Evolutionary conservation across 2,113 vertebrate genomes (phyloP), one percentile per base, ranked within the genome.

Genomic region (Alces alces): DNA sequence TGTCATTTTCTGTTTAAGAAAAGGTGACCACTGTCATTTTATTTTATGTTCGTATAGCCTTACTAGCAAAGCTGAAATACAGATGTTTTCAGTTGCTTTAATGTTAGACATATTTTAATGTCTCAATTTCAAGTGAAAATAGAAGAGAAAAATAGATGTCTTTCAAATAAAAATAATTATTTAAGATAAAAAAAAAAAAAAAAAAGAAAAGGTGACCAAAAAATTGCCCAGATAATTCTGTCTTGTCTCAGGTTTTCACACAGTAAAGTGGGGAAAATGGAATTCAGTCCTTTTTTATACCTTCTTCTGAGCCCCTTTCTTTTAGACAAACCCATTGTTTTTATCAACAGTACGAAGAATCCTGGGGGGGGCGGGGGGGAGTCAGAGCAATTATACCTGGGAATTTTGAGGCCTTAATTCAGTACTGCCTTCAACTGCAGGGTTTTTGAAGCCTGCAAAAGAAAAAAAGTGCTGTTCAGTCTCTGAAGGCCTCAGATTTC

Each of bases 371-470:
- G 76, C 6, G 43, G 45, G 7, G 7, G 7, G 2, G 36, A 23
- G 23, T 86, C 86, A 88, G 23, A 13, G 11, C 76, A 97, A 92
- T 76, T 43, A 92, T 82, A 94, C 61, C 92, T n/a, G 60, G 55
- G 73, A 85, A 57, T 82, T 93, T 15, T 4, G 64, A 95, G 57
- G 70, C 76, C 93, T 93, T 79, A 93, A 36, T 96, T 95, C 43
- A 90, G 55, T 96, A 70, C 45, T 45, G 64, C 17, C 96, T 96
- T 90, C 92, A 76, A 80, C n/a, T 19, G 60, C 33, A 7, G 7
- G 84, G 39, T 52, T 95, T 95, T 47, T 96, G 86, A 97, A 92
- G 73, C 33, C 90, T 93, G 60, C 73, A 45, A 96, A 94, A 55
- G 79, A 70, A 95, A 91, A 94, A 73, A 61, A 86, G 66, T 25